Base-by-base conservation (phyloP, 2,888 invertebrate genomes). In the Agrochola lota region DNA sequence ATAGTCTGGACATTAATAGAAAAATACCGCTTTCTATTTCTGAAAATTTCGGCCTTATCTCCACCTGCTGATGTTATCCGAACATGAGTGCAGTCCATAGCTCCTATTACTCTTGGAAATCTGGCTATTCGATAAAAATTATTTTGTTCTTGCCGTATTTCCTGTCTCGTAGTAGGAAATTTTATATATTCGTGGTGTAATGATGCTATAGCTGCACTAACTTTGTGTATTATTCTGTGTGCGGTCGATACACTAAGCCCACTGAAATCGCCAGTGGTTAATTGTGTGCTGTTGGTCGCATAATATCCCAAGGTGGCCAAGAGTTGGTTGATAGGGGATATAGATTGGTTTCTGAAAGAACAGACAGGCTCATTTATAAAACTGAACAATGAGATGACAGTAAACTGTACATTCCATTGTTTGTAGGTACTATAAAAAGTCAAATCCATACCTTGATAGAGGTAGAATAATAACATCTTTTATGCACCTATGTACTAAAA, bases 121-220 rank as follows among this genome's bases (percentile, higher is more conserved):
- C 59, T 26, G 26, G 26, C 59, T 59, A 59, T 59, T 15, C 15
- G 59, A 59, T 59, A 59, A 26, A 59, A 59, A 59, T 1, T 26
- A 26, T 59, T 59, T 59, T 59, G 59, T 59, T 59, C 59, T 59
- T 59, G 26, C 59, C 59, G n/a, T 59, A n/a, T 59, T 59, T 59
- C 59, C 7, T 26, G 59, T 59, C n/a, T 26, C n/a, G n/a, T 15
- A n/a, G 26, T 59, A 59, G 59, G 59, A 26, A 60, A 60, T 60
- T 59, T 59, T 26, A 60, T 60, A n/a, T 57, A 57, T n/a, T 57
- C 6, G 12, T 57, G 12, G 15, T 57, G 57, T 57, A 57, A n/a
- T 57, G 55, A 57, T 57, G n/a, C 55, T n/a, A 55, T 55, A 57
- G 55, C 55, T 57, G 55, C n/a, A 57, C n/a, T 57, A 57, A 57